These are phyloP conservation scores for Coregonus sp. DNA, from an alignment of 2,797 vertebrate species.

Conservation along the genomic window DNA sequence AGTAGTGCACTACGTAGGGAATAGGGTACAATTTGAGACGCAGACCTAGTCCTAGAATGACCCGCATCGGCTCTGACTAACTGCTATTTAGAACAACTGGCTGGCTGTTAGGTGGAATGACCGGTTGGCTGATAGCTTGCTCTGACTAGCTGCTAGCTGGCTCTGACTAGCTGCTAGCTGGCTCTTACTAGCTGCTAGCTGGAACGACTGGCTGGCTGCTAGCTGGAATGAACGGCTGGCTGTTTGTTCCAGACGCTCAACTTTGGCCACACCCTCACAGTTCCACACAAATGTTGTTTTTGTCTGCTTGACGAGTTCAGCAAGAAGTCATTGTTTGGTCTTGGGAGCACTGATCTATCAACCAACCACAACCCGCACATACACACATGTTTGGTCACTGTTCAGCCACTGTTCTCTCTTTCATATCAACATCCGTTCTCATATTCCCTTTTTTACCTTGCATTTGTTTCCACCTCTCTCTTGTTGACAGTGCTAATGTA, in stretches of 20 bases:
- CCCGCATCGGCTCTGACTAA: not conserved
- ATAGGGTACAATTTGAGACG: no score
- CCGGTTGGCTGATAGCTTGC: no score
- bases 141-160: no score
- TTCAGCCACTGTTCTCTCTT: not conserved
- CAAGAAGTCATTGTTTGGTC: not conserved
- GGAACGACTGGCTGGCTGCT: no score
- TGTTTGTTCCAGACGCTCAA: conserved; percentile 27
- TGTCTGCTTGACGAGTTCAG: not conserved
- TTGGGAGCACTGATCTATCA: not conserved
- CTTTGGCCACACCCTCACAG: conserved; percentile 13
- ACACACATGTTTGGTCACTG: not conserved
- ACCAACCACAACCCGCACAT: not conserved
- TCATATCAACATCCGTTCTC: not conserved
- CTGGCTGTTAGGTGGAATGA: no score
- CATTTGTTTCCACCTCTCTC: not conserved
- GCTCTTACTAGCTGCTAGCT: no score
- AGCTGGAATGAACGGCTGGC: conserved; percentile 31
- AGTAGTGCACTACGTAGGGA: no score
- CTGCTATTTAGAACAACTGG: no score
- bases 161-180: no score
- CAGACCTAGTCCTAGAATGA: not conserved
- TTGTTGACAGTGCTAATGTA: not conserved
- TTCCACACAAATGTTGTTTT: conserved; percentile 12
- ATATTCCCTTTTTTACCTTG: not conserved